phyloP scores from a whole-genome alignment of 1,140 invertebrate genomes.

The Plodia interpunctella region DNA sequence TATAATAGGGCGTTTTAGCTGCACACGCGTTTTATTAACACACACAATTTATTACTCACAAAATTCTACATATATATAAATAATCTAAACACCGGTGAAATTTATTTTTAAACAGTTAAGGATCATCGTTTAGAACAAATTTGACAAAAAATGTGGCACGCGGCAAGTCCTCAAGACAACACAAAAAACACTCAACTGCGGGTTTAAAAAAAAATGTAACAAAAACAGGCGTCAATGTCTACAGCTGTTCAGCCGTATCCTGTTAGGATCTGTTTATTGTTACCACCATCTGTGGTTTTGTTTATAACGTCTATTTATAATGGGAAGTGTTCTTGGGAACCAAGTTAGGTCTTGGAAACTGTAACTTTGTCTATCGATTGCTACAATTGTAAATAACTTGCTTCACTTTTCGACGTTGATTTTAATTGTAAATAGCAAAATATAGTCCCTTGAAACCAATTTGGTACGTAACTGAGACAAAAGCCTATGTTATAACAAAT shows the following conservation, averaged over 20 bases:
- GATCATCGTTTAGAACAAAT: background rate
- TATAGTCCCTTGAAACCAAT: too few species aligned
- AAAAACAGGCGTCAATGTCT: background rate
- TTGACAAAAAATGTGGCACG: background rate
- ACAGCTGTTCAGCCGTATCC: conserved; percentile 3
- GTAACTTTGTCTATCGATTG: too few species aligned
- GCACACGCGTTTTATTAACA: too few species aligned
- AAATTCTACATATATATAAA: background rate
- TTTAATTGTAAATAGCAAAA: too few species aligned
- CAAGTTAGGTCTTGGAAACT: too few species aligned
- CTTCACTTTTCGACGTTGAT: too few species aligned
- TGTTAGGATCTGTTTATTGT: conserved; percentile 6
- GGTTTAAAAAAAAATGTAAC: background rate
- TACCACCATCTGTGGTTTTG: background rate
- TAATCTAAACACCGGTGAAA: background rate
- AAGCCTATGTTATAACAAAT: too few species aligned
- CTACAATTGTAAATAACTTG: too few species aligned
- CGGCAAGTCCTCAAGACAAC: background rate
- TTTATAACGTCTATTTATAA: background rate
- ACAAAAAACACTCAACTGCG: background rate
- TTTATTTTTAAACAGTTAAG: background rate
- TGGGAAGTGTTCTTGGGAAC: background rate
- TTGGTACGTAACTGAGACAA: too few species aligned
- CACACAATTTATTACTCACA: background rate
- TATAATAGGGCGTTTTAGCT: too few species aligned